phyloP scores from a whole-genome alignment of 2,888 invertebrate genomes.

The Yponomeuta plumbellus region DNA sequence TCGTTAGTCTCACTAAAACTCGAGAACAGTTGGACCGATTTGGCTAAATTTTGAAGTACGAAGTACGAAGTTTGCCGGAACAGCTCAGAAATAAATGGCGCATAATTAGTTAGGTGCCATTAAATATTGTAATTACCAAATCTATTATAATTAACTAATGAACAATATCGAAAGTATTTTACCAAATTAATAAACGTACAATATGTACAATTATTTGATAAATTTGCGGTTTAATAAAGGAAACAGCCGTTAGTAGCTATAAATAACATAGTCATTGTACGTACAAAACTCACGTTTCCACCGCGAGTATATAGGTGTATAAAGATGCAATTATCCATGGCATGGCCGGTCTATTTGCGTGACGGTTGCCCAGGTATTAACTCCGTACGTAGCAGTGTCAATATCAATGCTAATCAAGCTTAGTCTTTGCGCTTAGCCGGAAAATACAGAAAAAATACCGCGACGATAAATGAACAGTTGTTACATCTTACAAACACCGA shows the following conservation, averaged over 20 bases:
- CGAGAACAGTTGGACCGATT: no score
- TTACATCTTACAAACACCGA: not conserved
- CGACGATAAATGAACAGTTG: not conserved
- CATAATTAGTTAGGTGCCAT: no score
- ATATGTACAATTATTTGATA: no score
- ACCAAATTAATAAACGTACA: no score
- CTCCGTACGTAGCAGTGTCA: constrained; percentile 11
- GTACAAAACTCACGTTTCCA: not conserved
- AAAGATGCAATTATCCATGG: constrained; percentile 3
- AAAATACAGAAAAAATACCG: constrained; percentile 9
- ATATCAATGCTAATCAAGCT: constrained; percentile 9
- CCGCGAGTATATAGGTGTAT: not conserved
- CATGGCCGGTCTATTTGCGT: constrained; percentile 7
- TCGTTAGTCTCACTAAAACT: no score
- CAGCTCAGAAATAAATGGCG: no score
- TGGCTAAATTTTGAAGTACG: no score
- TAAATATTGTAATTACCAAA: no score
- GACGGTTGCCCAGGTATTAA: not conserved
- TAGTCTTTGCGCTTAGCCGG: constrained; percentile 3
- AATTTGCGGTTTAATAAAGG: no score
- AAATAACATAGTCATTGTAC: not conserved
- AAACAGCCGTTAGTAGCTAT: not conserved
- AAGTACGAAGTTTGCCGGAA: no score
- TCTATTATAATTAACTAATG: no score
- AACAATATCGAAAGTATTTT: no score